phyloP scores from a whole-genome alignment of 92 coral and sea anemone species.

The Epizoanthus scotinus region DNA sequence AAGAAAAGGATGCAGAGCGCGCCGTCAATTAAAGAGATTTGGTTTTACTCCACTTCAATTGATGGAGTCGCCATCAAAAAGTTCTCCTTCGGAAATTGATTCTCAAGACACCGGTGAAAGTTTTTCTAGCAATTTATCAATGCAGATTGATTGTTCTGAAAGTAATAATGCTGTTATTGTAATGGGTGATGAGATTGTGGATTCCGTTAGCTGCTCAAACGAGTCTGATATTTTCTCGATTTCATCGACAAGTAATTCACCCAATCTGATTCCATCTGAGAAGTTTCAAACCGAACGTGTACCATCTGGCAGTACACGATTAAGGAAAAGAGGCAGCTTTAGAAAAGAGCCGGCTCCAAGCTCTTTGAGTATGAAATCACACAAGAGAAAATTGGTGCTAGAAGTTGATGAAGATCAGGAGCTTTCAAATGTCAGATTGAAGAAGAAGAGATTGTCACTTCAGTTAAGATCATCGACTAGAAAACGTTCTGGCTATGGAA shows the following conservation, averaged over 20 bases:
- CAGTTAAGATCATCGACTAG: slow-evolving; percentile 13
- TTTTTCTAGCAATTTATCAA: not conserved
- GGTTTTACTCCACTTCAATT: slow-evolving; percentile 34
- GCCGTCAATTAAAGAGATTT: slow-evolving; percentile 25
- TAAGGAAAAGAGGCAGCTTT: not conserved
- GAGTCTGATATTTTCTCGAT: not conserved
- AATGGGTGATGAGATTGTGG: no score
- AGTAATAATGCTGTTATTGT: no score
- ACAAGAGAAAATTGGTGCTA: not conserved
- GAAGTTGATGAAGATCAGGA: slow-evolving; percentile 11
- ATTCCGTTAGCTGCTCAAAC: no score
- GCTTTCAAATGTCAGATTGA: not conserved
- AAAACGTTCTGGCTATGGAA: not conserved
- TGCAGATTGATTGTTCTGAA: not conserved
- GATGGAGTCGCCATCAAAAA: not conserved
- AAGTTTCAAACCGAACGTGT: not conserved
- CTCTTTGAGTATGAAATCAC: not conserved
- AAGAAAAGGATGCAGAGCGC: slow-evolving; percentile 24
- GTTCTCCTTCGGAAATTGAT: not conserved
- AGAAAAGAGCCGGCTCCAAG: not conserved
- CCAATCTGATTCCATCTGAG: not conserved
- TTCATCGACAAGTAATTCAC: not conserved
- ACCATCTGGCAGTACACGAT: not conserved
- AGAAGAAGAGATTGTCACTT: slow-evolving; percentile 35
- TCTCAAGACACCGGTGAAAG: not conserved